Evolutionary conservation across 2,797 vertebrate genomes (phyloP), one percentile per base, ranked within the genome.

Genomic region (Leuciscus waleckii): DNA sequence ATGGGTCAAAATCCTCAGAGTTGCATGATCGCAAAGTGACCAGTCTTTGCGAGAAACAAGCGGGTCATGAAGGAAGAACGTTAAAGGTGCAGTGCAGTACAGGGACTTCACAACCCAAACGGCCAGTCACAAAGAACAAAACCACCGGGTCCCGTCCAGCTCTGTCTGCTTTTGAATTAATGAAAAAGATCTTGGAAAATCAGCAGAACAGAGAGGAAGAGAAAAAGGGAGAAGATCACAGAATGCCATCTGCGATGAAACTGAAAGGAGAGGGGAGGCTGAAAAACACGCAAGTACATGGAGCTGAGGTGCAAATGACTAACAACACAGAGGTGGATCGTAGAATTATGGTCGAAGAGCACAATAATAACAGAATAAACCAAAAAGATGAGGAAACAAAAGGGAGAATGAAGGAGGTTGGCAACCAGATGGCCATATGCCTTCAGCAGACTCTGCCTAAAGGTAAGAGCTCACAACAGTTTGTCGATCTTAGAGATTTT

Each of bases 141-240:
- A 35, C 70, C 17, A 11, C 9, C 51, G 70, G 10, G n/a, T 19
- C 41, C 23, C n/a, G 11, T 73, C n/a, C 80, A n/a, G 51, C 79
- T n/a, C 86, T 84, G 32, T 83, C 82, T 51, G 87, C 87, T 58
- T 73, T 87, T 75, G 85, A 89, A 39, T 77, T 86, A 51, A 79
- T 89, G 85, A 85, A 70, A 77, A 85, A 85, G 49, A 37, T 89
- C 63, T 67, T 89, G 39, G 82, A 86, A 68, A 82, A 58, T 37
- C 43, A 82, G 39, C 43, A 70, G 16, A 43, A 74, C 7, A 63
- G 41, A n/a, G 71, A 82, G 41, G 39, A 46, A 61, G 69, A 56
- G 29, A 32, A 58, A 26, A 83, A 32, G 35, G n/a, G 51, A 39
- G 39, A 70, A 21, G 41, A 13, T 14, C 39, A 29, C 39, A 71